Evolutionary conservation across 2,113 vertebrate species (phyloP).

Genomic region (Capreolus pygargus): DNA sequence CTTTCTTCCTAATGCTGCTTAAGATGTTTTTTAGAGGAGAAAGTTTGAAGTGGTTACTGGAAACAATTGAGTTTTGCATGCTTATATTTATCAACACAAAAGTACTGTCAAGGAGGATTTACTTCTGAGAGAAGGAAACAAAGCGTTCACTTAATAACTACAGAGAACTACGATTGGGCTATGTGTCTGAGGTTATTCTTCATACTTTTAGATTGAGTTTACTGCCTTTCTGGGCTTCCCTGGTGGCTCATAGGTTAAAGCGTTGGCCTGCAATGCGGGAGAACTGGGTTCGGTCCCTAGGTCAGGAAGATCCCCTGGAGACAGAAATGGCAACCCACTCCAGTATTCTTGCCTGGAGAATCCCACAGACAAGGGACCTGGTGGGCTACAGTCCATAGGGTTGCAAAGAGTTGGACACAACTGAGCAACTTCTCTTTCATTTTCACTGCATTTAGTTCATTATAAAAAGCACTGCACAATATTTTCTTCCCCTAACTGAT

Average conservation of each 20-base stretch:
- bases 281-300: not conserved
- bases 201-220: not conserved
- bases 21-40: not conserved
- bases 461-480: not conserved
- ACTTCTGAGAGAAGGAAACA: constrained; percentile 17
- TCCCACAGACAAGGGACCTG: not conserved
- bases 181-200: not conserved
- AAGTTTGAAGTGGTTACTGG: constrained; percentile 25
- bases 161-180: not conserved
- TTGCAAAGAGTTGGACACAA: rapidly evolving
- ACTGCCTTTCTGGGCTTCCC: not conserved
- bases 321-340: not conserved
- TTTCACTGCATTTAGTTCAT: not conserved
- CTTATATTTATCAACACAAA: not conserved
- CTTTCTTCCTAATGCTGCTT: constrained; percentile 34
- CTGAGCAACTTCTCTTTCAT: not conserved
- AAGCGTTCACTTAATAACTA: not conserved
- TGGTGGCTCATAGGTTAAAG: not conserved
- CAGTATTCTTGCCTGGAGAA: not conserved
- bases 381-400: not conserved
- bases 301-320: not conserved
- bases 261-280: rapidly evolving
- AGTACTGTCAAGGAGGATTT: not conserved
- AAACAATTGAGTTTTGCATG: constrained; percentile 11
- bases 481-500: not conserved